Evolutionary conservation across 2,888 invertebrate species (phyloP).

Genomic region (Metacarcinus magister): DNA sequence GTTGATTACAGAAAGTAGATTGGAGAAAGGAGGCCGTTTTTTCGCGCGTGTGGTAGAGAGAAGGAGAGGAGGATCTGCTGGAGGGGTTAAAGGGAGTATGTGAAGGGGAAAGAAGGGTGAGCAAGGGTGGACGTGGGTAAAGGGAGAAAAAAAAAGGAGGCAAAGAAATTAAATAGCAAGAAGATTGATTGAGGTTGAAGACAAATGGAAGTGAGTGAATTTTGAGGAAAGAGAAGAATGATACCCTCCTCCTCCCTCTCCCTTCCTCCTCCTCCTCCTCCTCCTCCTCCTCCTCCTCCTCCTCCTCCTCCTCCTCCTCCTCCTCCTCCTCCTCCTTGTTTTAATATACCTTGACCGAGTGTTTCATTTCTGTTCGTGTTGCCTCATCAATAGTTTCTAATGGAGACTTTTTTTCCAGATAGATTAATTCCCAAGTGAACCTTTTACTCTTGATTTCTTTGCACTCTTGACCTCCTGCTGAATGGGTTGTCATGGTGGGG

Average conservation of each 20-base stretch:
- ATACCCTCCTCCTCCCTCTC: not conserved
- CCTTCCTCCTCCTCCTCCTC: not conserved
- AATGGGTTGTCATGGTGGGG: no score
- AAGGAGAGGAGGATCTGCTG: not conserved
- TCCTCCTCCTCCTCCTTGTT: not conserved
- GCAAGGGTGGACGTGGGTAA: not conserved
- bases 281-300: not conserved
- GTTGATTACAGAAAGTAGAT: slow-evolving; percentile 26
- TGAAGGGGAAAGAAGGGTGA: not conserved
- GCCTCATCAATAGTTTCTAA: not conserved
- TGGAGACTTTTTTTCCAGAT: not conserved
- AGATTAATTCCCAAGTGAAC: not conserved
- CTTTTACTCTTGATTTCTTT: not conserved
- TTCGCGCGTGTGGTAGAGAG: not conserved
- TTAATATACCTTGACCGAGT: not conserved
- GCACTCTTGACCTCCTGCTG: not conserved
- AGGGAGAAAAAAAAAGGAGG: not conserved
- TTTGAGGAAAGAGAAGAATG: not conserved
- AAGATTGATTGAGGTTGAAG: slow-evolving; percentile 33
- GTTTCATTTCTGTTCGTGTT: not conserved
- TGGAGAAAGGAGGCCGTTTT: not conserved
- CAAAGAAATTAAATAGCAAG: slow-evolving; percentile 20
- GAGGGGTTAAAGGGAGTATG: no score
- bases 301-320: not conserved
- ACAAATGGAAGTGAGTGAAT: not conserved